Conservation (phyloP, 2,113 vertebrate species). For the Phoxinus phoxinus region DNA sequence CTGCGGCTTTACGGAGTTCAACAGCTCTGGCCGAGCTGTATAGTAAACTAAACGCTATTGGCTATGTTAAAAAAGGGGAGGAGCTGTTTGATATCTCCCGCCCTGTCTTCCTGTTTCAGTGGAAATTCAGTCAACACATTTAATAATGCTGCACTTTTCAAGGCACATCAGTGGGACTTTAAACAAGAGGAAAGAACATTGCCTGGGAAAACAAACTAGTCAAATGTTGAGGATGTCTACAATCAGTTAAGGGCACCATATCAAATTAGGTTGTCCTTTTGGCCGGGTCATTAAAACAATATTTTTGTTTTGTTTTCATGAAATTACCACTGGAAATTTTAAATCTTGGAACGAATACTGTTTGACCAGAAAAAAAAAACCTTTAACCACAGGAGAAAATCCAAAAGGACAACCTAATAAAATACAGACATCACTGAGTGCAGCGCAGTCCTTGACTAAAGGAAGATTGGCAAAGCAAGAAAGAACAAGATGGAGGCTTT, state of each 20-base stretch:
- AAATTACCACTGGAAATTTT: slow-evolving; percentile 18
- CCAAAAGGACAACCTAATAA: slow-evolving; percentile 9
- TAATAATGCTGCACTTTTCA: too few species aligned
- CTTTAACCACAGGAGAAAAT: slow-evolving; percentile 8
- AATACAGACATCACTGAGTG: slow-evolving; percentile 21
- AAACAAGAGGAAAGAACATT: background rate
- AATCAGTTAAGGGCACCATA: slow-evolving; percentile 10
- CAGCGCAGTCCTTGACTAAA: slow-evolving; percentile 1
- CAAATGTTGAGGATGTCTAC: slow-evolving; percentile 19
- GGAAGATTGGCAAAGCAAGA: slow-evolving; percentile 3
- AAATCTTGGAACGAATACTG: background rate
- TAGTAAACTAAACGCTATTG: too few species aligned
- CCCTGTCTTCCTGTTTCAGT: too few species aligned
- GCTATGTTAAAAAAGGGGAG: too few species aligned
- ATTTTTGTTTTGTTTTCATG: slow-evolving; percentile 33
- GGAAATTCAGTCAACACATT: too few species aligned
- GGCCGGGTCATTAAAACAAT: slow-evolving; percentile 38
- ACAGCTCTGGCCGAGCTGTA: too few species aligned
- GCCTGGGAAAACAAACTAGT: background rate
- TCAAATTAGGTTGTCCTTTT: slow-evolving; percentile 29
- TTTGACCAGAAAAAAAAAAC: slow-evolving; percentile 5
- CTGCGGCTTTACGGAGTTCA: too few species aligned
- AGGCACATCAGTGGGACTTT: too few species aligned
- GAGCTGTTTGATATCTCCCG: too few species aligned
- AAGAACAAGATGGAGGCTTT: slow-evolving; percentile 5